Evolutionary conservation across 2,113 vertebrate genomes (phyloP), one percentile per base, ranked within the genome.

Genomic region (Nesoenas mayeri): DNA sequence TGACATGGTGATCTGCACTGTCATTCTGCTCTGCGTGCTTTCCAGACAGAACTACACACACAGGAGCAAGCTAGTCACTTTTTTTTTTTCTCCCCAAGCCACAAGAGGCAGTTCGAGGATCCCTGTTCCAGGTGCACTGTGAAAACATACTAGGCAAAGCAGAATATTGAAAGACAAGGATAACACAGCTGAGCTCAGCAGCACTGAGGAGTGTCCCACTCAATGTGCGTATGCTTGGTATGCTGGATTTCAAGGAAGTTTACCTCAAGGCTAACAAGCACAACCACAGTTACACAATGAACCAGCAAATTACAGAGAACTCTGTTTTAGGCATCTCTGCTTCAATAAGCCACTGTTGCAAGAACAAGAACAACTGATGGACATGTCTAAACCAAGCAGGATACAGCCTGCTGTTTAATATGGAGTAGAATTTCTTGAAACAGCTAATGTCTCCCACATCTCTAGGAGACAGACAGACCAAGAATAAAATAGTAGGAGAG

Each of bases 211-310:
- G 17, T 2, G 24, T 31, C 20, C 70, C 32, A 12, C 17, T 20
- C 28, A 3, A 70, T 5, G 8, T 28, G 50, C 42, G 20, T 5
- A 31, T 22, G 18, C 17, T 15, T 2, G 26, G 26, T 42, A 38
- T 8, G 2, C 0, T 25, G 42, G 38, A 29, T 53, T 36, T 22
- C 21, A n/a, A 24, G 16, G n/a, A 26, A 19, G 38, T 28, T 54
- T 22, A 53, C 29, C 61, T 61, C 20, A 7, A 47, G 26, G 42
- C 16, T 61, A 62, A 57, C 1, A 12, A 53, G 20, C 25, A 44
- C 10, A 40, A 61, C 24, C 15, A 7, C 2, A 16, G 51, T 25
- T 31, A 40, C 2, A 10, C 0, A 1, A n/a, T 1, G 44, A 91
- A 38, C 18, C 48, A 85, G 18, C 26, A 58, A 40, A 57, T 11